Evolutionary conservation across 2,888 invertebrate genomes (phyloP), one percentile per base, ranked within the genome.

Genomic region (Tromatobia lineatoria): DNA sequence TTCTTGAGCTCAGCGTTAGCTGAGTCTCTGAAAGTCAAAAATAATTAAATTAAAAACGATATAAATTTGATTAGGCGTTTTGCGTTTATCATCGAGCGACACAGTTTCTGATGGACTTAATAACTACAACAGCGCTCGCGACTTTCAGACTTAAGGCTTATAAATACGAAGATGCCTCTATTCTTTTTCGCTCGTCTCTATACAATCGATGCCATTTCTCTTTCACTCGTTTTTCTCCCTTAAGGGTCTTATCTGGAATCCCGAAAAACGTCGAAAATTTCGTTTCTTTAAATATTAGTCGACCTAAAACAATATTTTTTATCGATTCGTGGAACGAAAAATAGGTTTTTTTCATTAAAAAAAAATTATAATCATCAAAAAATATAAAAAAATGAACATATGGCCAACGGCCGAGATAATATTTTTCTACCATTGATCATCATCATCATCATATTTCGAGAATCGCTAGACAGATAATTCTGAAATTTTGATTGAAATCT

Each of bases 101-200:
- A 38, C 70, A 70, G 20, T 38, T 70, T 66, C 54, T 34, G 42
- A 71, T 45, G 29, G 15, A 13, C n/a, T 66, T 73, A 79, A 70
- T 42, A 38, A 42, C 20, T 61, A 70, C 69, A 47, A 52, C 29
- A 77, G 66, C 57, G 67, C 57, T 67, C 69, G 38, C 47, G 59
- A 50, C 69, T 66, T 47, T 78, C 50, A 78, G 54, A 66, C 66
- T 66, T 45, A 66, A 23, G 64, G 71, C 29, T 82, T 82, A 78
- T 64, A 71, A 73, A 78, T 79, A 73, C 34, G 59, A 79, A 15
- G 69, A 38, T 29, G 34, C 18, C 18, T 47, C 59, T 34, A 1
- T 18, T 29, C 59, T 47, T 23, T 45, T 57, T 71, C 11, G 11
- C 11, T 54, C 47, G 18, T 64, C 34, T 66, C 64, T 79, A 71